phyloP scores from a whole-genome alignment of 2,888 invertebrate species.

The Nephrocerus scutellatus region DNA sequence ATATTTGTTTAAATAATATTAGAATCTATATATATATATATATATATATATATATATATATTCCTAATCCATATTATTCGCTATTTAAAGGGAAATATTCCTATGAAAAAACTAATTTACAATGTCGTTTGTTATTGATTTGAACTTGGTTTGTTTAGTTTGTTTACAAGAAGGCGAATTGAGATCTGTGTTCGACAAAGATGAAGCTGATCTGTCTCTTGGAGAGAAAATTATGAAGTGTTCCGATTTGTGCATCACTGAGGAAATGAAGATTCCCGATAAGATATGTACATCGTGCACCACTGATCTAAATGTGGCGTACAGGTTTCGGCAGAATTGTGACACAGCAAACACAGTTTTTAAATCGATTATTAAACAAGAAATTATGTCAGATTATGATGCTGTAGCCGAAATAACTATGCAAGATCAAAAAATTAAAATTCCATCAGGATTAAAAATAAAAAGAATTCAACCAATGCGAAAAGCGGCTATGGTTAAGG shows the following conservation, averaged over 20 bases:
- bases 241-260: conserved; percentile 31
- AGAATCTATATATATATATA: too few species aligned
- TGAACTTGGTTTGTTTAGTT: conserved; percentile 41
- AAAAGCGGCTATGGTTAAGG: conserved; percentile 4
- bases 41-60: too few species aligned
- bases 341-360: conserved; percentile 40
- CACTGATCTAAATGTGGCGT: conserved; percentile 38
- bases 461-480: conserved; percentile 22
- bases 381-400: conserved; percentile 19
- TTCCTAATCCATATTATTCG: too few species aligned
- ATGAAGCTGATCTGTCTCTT: conserved; percentile 30
- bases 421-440: conserved; percentile 27
- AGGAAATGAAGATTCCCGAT: conserved; percentile 33
- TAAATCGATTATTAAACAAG: conserved; percentile 26
- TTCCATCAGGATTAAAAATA: conserved; percentile 33
- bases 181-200: conserved; percentile 35
- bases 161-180: conserved; percentile 39
- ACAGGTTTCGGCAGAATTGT: conserved; percentile 42
- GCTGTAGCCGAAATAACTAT: conserved; percentile 18
- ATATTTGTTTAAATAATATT: too few species aligned
- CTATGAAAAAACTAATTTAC: too few species aligned
- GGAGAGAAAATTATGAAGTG: conserved; percentile 42
- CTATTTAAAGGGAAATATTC: too few species aligned
- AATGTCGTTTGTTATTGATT: conserved; percentile 31
- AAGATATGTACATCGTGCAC: conserved; percentile 41